These are phyloP conservation scores for Caenorhabditis sp. DNA, from an alignment of 2,888 invertebrate genomes.

Conservation along the genomic window DNA sequence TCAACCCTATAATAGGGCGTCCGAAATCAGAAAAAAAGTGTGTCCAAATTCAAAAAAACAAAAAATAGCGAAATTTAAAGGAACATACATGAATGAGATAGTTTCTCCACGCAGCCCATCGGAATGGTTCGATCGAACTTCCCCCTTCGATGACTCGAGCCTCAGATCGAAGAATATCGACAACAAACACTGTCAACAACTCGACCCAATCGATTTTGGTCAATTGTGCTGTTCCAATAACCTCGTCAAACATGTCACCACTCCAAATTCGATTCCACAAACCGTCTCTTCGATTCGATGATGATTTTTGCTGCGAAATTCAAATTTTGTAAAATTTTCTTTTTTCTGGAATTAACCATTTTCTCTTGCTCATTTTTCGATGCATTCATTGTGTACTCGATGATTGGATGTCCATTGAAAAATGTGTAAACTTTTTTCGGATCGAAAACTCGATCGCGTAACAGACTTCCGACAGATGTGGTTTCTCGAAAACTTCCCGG, in stretches of 20 bases:
- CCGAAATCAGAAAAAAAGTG: too few relatives aligned
- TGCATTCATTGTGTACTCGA: conserved; percentile 22
- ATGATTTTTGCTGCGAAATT: not conserved
- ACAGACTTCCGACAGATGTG: conserved; percentile 31
- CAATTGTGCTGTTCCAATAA: conserved; percentile 25
- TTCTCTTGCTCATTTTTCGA: conserved; percentile 3
- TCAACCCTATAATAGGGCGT: too few relatives aligned
- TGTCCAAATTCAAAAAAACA: conserved; percentile 1
- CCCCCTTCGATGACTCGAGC: conserved; percentile 20
- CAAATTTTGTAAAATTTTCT: too few relatives aligned
- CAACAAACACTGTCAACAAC: conserved; percentile 33
- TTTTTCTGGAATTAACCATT: not conserved
- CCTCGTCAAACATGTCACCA: conserved; percentile 35
- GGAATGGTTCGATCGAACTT: conserved; percentile 29
- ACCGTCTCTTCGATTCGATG: not conserved
- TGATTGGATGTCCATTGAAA: conserved; percentile 1
- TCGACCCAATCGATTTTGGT: conserved; percentile 42
- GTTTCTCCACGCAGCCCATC: conserved; percentile 39
- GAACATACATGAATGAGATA: conserved; percentile 37
- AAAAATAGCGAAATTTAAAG: too few relatives aligned
- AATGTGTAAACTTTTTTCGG: conserved; percentile 8
- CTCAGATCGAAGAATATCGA: conserved; percentile 45
- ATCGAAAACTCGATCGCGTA: conserved; percentile 33
- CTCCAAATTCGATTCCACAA: conserved; percentile 37
- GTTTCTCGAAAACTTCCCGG: conserved; percentile 35